Evolutionary conservation across 2,113 vertebrate species (phyloP), one percentile per base, ranked within the genome.

Genomic region (Dolichallabes microphthalmus): DNA sequence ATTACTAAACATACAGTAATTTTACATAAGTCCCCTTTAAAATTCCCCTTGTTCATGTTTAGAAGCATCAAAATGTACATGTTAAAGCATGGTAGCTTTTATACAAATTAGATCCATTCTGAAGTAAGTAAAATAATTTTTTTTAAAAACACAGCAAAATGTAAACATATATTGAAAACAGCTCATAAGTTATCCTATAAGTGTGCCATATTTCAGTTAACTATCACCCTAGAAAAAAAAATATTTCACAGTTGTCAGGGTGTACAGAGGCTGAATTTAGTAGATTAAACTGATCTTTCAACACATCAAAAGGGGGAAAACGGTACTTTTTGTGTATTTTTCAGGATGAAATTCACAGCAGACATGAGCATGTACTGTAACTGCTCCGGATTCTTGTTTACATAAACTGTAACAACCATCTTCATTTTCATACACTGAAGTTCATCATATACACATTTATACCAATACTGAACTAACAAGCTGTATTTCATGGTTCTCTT

Each of bases 51-150:
- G 19, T 63, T 50, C 30, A 63, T 13, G 17, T 14, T 25, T 45
- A 73, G 12, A 25, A 50, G 39, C 35, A 87, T 20, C 22, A 55
- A 73, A 53, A 35, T 63, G 8, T 53, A 50, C 78, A 17, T 9
- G 83, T 5, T n/a, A 50, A 50, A 14, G 19, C 27, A 68, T 68
- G 12, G 13, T 73, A 75, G 83, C 39, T 81, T 74, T 79, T 32
- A 77, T 63, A 68, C 13, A 60, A 57, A 73, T 82, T 85, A 14
- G 8, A 57, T 79, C 84, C 45, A 73, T 63, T 83, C 58, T 77
- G 61, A 78, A 86, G 61, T 30, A 61, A 17, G 9, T n/a, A 50
- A 74, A n/a, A 83, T 19, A 25, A 22, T n/a, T n/a, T n/a, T n/a
- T n/a, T n/a, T n/a, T n/a, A 50, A 81, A 78, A 85, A 63, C 5